Evolutionary conservation across 2,888 invertebrate species (phyloP).

Genomic region (Acleris sparsana): DNA sequence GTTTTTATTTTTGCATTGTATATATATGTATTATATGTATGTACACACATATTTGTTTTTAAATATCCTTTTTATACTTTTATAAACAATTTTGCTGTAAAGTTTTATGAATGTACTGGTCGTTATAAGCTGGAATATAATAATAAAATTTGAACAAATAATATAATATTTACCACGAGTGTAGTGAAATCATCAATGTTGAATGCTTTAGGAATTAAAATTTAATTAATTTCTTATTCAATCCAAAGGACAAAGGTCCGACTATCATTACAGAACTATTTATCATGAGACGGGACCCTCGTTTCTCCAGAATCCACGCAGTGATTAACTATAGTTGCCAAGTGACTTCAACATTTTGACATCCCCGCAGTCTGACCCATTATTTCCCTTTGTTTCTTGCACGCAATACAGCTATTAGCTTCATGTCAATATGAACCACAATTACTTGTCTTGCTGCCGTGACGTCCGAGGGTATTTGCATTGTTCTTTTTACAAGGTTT

Average conservation of each 20-base stretch:
- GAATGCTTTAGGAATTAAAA: no score
- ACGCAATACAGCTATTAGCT: conserved; percentile 68
- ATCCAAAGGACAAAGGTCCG: neutral
- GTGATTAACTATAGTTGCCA: conserved; percentile 26
- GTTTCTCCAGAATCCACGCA: neutral
- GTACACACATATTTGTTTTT: no score
- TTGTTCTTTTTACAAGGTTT: conserved; percentile 26
- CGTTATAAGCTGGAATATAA: no score
- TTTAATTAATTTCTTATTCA: no score
- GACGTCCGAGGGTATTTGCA: conserved; percentile 35
- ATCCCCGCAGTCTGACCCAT: conserved; percentile 50
- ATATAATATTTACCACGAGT: no score
- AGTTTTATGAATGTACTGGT: no score
- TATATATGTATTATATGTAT: no score
- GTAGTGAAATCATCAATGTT: no score
- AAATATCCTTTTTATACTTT: neutral
- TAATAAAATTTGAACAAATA: no score
- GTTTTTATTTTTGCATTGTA: no score
- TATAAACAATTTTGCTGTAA: neutral
- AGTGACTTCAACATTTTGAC: conserved; percentile 47
- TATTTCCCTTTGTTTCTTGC: conserved; percentile 58
- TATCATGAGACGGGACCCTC: neutral
- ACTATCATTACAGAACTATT: neutral
- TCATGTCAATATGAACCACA: conserved; percentile 62
- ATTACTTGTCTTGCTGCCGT: conserved; percentile 41